Conservation (phyloP, 1,140 invertebrate genomes). For the Hermatobates lingyangjiaoensis region DNA sequence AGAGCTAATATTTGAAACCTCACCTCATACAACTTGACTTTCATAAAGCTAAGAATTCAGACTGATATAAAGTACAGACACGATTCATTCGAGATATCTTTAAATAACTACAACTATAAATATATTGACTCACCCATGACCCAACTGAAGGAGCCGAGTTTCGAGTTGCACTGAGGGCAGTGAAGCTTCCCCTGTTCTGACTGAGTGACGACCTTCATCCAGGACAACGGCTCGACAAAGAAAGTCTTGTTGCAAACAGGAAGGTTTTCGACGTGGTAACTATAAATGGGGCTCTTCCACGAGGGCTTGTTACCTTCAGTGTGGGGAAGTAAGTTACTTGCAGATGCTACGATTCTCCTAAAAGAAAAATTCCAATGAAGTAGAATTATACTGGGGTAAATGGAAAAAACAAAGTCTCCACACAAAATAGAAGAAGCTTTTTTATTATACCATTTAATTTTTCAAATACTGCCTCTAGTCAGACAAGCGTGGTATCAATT, state of each 20-base stretch:
- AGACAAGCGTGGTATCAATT: no score
- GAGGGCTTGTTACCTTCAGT: constrained; percentile 29
- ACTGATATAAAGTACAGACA: no score
- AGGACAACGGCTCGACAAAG: constrained; percentile 61
- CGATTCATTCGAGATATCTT: no score
- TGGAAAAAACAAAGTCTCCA: no score
- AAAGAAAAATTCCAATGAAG: constrained; percentile 3
- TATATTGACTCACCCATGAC: constrained; percentile 37
- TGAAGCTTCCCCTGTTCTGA: constrained; percentile 55
- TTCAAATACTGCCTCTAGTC: no score
- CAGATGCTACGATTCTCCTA: constrained; percentile 49
- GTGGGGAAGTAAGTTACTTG: constrained; percentile 55
- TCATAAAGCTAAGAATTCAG: no score
- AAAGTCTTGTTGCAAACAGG: constrained; percentile 41
- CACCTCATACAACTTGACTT: no score
- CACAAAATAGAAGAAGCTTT: no score
- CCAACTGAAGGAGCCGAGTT: constrained; percentile 70
- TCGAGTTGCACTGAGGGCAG: constrained; percentile 61
- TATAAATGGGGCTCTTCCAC: constrained; percentile 24
- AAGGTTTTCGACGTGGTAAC: constrained; percentile 11
- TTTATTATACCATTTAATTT: no score
- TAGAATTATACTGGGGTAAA: no score
- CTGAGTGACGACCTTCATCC: constrained; percentile 54
- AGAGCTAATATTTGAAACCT: no score
- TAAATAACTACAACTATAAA: background rate